Evolutionary conservation across 2,113 vertebrate genomes (phyloP), one percentile per base, ranked within the genome.

Genomic region (Octodon degus): DNA sequence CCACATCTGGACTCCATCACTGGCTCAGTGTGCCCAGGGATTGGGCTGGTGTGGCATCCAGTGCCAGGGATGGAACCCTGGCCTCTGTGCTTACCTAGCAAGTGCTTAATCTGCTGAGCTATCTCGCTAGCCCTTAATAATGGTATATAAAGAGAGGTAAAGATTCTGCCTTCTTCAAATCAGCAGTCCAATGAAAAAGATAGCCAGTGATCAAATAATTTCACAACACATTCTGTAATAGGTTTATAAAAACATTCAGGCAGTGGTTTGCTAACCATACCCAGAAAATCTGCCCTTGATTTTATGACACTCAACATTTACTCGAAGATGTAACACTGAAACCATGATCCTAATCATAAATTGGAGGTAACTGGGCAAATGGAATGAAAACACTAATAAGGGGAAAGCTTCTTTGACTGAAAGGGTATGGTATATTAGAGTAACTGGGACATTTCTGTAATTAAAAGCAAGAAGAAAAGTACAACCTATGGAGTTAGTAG

Each of bases 401-500:
- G 14, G 25, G 7, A 50, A 24, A 60, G 12, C 34, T 12, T n/a
- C 53, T 43, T 70, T 34, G 63, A 55, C 5, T 55, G 37, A 2
- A n/a, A 20, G 43, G 79, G 1, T 5, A 43, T 1, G 6, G 20
- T 11, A 10, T 63, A 55, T 47, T 63, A 63, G 65, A 55, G 50
- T 53, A 86, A 55, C 34, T 24, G 2, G n/a, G 32, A 89, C 6
- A 2, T 12, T 58, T n/a, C 1, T 32, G 50, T 22, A 37, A 24
- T 32, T 68, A 22, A 7, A 80, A 62, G 65, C 27, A 30, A 27
- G 27, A 25, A 47, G 12, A 24, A 9, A 11, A 9, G 17, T 86
- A 12, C 2, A 40, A 40, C 13, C 34, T 63, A 0, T 63, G 1
- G 0, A 86, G 76, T 37, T 5, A 16, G 4, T 0, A 27, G 20